Conservation (phyloP, 2,113 vertebrate species). For the Pangasianodon gigas region DNA sequence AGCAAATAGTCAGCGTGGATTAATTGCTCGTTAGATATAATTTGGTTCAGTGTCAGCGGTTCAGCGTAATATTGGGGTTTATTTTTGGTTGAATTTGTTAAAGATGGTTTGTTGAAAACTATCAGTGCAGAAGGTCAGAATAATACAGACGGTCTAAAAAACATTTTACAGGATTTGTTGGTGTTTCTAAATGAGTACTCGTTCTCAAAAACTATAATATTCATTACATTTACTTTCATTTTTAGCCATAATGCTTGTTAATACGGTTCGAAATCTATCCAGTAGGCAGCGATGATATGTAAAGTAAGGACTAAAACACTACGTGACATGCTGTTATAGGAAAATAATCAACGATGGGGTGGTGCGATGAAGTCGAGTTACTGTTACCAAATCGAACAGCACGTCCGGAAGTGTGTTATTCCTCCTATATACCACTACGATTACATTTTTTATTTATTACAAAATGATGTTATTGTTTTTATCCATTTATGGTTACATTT, state of each 20-base stretch:
- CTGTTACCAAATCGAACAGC: no score
- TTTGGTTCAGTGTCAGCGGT: not conserved
- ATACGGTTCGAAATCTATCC: no score
- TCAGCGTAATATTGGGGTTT: not conserved
- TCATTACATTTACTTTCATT: not conserved
- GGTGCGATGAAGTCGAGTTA: no score
- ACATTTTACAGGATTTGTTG: not conserved
- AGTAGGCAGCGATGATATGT: no score
- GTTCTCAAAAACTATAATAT: not conserved
- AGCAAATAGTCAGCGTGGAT: slow-evolving; percentile 52
- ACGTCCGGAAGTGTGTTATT: not conserved
- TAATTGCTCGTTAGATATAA: slow-evolving; percentile 58
- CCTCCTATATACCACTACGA: not conserved
- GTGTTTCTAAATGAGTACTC: not conserved
- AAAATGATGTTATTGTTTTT: not conserved
- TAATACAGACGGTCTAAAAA: not conserved
- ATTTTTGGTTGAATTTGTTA: not conserved
- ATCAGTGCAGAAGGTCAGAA: not conserved
- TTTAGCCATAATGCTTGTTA: no score
- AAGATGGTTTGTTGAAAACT: not conserved
- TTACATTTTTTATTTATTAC: not conserved
- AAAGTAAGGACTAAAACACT: no score
- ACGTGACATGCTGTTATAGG: no score
- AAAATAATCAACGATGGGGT: no score
- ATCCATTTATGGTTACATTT: not conserved